A percentile compares a stretch with the other conserved stretches of the same genome.
Conservation (phyloP, 2,797 vertebrate genomes). For the Onychomys arenicola region DNA sequence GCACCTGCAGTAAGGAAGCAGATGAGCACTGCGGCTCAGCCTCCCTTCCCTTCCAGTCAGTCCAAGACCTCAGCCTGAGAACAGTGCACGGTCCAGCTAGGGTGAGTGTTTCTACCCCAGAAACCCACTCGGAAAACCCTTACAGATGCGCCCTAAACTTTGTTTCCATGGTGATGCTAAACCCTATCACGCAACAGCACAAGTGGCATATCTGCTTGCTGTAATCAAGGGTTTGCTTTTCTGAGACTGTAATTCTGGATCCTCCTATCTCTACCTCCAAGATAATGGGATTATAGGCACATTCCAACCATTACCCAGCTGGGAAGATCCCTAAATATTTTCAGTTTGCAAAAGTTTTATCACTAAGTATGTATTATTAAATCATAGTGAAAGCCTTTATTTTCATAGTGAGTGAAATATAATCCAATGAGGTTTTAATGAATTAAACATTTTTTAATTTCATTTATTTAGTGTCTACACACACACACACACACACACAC, state of each 20-base stretch:
- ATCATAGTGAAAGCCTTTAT: background rate
- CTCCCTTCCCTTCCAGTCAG: background rate
- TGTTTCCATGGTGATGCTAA: background rate
- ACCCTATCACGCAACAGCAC: background rate
- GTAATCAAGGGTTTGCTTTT: background rate
- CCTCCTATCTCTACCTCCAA: background rate
- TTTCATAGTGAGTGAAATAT: constrained; percentile 9
- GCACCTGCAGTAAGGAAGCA: background rate
- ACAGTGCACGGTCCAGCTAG: background rate
- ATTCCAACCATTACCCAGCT: background rate
- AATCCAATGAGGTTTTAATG: background rate
- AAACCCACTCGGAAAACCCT: background rate
- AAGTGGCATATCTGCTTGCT: background rate
- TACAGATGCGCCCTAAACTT: background rate
- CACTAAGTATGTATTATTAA: background rate
- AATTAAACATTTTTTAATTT: background rate
- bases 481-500: background rate
- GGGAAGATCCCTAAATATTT: constrained; percentile 5
- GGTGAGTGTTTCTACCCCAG: background rate
- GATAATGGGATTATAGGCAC: background rate
- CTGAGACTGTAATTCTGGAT: background rate
- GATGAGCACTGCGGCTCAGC: background rate
- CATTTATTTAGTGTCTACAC: background rate
- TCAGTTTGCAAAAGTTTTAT: background rate
- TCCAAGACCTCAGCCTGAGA: background rate